Conservation (phyloP, 2,888 invertebrate genomes). For the Gasteruption jaculator region DNA sequence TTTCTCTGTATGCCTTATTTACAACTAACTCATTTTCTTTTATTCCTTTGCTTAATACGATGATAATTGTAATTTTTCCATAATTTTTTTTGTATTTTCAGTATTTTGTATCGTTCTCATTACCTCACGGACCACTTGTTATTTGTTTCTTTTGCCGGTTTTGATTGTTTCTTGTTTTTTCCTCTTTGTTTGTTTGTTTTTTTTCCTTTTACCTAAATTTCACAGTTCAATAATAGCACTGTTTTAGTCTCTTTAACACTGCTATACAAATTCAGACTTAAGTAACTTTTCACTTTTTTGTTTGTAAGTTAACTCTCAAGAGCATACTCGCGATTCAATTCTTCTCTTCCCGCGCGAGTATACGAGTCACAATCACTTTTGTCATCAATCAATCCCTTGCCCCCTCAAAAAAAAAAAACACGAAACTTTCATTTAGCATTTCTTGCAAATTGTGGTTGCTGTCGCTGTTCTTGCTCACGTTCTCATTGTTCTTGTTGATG, state of each 20-base stretch:
- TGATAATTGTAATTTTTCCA: constrained; percentile 36
- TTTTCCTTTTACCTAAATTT: constrained; percentile 26
- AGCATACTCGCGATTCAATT: too few relatives aligned
- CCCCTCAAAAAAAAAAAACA: too few relatives aligned
- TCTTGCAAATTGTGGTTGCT: too few relatives aligned
- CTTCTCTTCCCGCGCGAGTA: constrained; percentile 24
- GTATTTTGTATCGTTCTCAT: constrained; percentile 28
- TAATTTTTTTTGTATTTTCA: constrained; percentile 26
- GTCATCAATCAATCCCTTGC: too few relatives aligned
- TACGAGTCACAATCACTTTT: constrained; percentile 21
- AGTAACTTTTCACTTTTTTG: constrained; percentile 41
- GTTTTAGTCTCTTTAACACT: constrained; percentile 30
- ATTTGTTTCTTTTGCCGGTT: constrained; percentile 11
- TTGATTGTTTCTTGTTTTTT: constrained; percentile 11
- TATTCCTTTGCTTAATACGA: constrained; percentile 35
- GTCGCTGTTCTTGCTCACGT: background rate
- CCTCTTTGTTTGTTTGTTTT: constrained; percentile 17
- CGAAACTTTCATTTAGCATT: too few relatives aligned
- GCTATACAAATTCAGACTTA: constrained; percentile 35
- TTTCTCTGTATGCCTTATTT: constrained; percentile 46
- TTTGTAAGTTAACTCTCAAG: too few relatives aligned
- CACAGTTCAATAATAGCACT: constrained; percentile 33
- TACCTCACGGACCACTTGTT: constrained; percentile 39
- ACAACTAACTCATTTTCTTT: constrained; percentile 43
- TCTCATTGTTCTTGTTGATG: constrained; percentile 10